Conservation (phyloP, 1,140 invertebrate species). For the Dendrolimus kikuchii region DNA sequence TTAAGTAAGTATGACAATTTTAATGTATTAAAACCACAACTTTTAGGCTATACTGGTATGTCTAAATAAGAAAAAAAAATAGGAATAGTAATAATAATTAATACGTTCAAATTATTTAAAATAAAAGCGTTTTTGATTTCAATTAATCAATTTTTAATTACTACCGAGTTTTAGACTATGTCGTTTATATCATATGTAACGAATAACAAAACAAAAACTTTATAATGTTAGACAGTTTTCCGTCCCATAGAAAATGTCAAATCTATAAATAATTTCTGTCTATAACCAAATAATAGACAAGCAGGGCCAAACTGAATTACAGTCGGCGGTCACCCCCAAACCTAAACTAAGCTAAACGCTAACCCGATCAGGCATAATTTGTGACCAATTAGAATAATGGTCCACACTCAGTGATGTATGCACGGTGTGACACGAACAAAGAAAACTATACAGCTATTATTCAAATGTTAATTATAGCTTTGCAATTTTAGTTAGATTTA, state of each 20-base stretch:
- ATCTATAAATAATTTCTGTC: constrained; percentile 16
- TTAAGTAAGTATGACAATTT: no score
- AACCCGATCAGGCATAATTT: constrained; percentile 70
- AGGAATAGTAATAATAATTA: no score
- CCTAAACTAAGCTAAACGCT: constrained; percentile 61
- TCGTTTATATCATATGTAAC: no score
- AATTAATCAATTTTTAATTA: no score
- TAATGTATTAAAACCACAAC: no score
- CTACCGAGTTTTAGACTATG: not conserved
- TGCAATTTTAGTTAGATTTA: no score
- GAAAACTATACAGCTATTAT: constrained; percentile 20
- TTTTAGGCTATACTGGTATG: no score
- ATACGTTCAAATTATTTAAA: no score
- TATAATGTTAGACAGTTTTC: no score
- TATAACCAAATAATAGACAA: constrained; percentile 30
- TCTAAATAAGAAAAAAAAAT: no score
- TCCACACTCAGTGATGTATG: constrained; percentile 59
- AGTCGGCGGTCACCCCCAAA: constrained; percentile 28
- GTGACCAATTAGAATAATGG: constrained; percentile 72
- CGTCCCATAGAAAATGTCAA: not conserved
- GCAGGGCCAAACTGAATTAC: constrained; percentile 51
- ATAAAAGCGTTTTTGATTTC: no score
- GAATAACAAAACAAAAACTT: no score
- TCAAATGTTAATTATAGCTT: not conserved
- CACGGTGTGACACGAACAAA: constrained; percentile 38